Conservation (phyloP, 1,140 invertebrate genomes). For the Mizuhopecten yessoensis region DNA sequence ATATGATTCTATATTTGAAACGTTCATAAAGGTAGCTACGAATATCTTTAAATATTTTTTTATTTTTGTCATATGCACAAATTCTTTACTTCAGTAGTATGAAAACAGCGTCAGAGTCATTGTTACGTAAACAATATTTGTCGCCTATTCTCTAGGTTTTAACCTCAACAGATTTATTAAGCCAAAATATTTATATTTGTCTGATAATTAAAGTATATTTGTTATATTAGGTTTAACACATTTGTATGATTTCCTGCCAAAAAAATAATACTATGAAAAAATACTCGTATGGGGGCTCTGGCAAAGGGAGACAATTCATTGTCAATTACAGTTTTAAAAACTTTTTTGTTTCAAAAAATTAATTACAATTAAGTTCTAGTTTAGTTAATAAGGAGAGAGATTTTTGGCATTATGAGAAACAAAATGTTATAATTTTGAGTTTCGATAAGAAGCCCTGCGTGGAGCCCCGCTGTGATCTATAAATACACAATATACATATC, state of each 20-base stretch:
- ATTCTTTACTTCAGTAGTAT: slow-evolving; percentile 1
- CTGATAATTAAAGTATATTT: slow-evolving; percentile 9
- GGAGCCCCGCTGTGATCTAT: slow-evolving; percentile 9
- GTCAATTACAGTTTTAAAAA: background rate
- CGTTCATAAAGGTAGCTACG: slow-evolving; percentile 25
- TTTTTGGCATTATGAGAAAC: background rate
- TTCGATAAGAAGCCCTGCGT: background rate
- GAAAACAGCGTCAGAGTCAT: background rate
- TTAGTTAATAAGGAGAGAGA: background rate
- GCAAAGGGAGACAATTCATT: slow-evolving; percentile 10
- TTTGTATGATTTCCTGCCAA: slow-evolving; percentile 38
- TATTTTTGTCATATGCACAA: slow-evolving; percentile 21
- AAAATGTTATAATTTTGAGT: background rate
- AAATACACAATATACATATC: slow-evolving; percentile 39
- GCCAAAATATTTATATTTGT: slow-evolving; percentile 23
- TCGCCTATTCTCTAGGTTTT: background rate
- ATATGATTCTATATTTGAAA: slow-evolving; percentile 14
- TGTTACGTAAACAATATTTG: background rate
- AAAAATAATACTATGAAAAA: background rate
- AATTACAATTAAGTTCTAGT: background rate
- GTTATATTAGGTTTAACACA: slow-evolving; percentile 13
- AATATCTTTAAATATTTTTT: slow-evolving; percentile 40
- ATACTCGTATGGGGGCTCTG: background rate
- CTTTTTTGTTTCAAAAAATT: background rate
- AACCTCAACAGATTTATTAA: background rate